Evolutionary conservation across 2,888 invertebrate species (phyloP).

Genomic region (Tenthredo amoena): DNA sequence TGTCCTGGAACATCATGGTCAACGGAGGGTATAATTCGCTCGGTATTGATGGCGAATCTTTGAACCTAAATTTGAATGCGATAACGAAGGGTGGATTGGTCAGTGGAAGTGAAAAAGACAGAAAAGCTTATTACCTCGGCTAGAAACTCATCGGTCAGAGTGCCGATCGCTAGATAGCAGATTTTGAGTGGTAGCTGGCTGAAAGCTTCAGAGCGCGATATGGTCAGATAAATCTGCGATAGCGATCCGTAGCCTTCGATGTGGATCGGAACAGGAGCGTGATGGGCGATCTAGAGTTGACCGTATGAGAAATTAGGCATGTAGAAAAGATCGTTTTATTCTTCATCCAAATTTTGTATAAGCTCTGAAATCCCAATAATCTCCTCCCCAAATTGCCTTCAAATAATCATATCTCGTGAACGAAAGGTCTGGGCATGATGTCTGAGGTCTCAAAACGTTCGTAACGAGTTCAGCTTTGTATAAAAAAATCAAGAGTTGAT

Average conservation of each 20-base stretch:
- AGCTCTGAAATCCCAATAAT: background rate
- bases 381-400: too few species aligned
- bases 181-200: constrained; percentile 71
- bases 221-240: constrained; percentile 81
- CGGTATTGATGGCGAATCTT: background rate
- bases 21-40: background rate
- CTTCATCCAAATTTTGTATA: too few species aligned
- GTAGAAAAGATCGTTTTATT: too few species aligned
- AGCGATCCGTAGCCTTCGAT: constrained; percentile 82
- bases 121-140: background rate
- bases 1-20: background rate
- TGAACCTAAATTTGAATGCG: background rate
- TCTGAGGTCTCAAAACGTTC: too few species aligned
- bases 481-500: background rate
- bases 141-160: constrained; percentile 72
- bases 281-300: constrained; percentile 80
- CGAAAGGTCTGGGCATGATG: too few species aligned
- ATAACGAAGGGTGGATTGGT: background rate
- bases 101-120: background rate
- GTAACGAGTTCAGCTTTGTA: too few species aligned
- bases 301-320: background rate
- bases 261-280: constrained; percentile 80
- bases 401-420: too few species aligned
- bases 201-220: constrained; percentile 77
- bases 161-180: constrained; percentile 80